Evolutionary conservation across 2,113 vertebrate species (phyloP), one percentile per base, ranked within the genome.

Genomic region (Sylvilagus bachmani): DNA sequence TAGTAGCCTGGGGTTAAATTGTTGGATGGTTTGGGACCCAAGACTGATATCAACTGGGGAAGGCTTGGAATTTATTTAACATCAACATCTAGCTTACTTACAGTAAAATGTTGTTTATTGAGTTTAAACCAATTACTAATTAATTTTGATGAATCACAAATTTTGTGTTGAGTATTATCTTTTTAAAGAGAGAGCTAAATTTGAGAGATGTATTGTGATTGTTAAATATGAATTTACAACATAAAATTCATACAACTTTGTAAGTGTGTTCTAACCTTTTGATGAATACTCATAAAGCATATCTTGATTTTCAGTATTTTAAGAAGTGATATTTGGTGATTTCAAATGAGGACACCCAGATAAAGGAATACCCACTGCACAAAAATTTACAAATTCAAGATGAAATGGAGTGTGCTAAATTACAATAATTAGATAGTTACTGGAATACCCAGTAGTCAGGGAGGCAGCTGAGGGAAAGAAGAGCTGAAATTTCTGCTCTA

Each of bases 341-440:
- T 80, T 88, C 86, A 95, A 91, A 69, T 36, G 62, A 83, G 27
- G 36, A 64, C 88, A 75, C 58, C 3, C 67, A 81, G 25, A 74
- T 67, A 38, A 38, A 86, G 5, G 33, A 69, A 66, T 1, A 12
- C 5, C 38, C n/a, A 36, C 13, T 29, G 3, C 29, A 3, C 16
- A 67, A 73, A 89, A 86, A 64, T 38, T 89, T 82, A 58, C 6
- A 61, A 94, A 66, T 9, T 80, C 29, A 86, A 86, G 77, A 71
- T 12, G 33, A 80, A 86, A 27, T 5, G 11, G 9, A 70, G 29
- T 80, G 24, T 69, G 25, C 1, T 38, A 5, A 70, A 3, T 78
- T 53, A 29, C 9, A 36, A 16, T 64, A 25, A 36, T 13, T 91
- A 75, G 8, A 12, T 33, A 31, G 21, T 11, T 6, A 14, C 3